Percentiles rank a stretch among this genome's conserved stretches.
These are phyloP conservation scores for Eufriesea mexicana DNA, from an alignment of 1,140 invertebrate genomes.

Conservation along the genomic window DNA sequence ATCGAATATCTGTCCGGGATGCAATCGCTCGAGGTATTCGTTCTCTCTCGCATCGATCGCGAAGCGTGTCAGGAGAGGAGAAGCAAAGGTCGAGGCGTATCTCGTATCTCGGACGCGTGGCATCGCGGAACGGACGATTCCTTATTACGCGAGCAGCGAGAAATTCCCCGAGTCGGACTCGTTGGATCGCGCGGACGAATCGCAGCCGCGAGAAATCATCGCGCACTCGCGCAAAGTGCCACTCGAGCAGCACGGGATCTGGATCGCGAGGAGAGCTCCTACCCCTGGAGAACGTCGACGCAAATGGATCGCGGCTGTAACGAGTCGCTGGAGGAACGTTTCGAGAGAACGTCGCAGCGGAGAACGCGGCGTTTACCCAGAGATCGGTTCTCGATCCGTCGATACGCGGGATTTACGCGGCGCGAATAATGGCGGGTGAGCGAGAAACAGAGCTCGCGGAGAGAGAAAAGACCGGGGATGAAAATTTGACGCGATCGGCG, in stretches of 20 bases:
- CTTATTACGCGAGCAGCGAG: background rate
- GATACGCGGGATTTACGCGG: conserved; percentile 13
- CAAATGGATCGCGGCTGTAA: conserved; percentile 27
- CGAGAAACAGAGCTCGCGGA: conserved; percentile 9
- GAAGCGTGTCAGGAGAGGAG: too few species aligned
- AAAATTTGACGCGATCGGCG: conserved; percentile 36
- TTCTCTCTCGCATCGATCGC: background rate
- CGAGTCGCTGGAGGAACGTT: conserved; percentile 1
- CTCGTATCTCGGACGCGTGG: background rate
- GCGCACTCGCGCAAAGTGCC: background rate
- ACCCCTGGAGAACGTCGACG: background rate
- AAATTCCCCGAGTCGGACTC: too few species aligned
- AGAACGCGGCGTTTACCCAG: background rate
- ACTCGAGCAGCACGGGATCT: background rate
- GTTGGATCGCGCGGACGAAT: background rate
- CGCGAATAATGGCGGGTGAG: too few species aligned
- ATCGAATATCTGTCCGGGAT: background rate
- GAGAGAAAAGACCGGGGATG: background rate
- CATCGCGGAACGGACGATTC: background rate
- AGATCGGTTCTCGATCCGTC: conserved; percentile 44
- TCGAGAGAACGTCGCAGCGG: background rate
- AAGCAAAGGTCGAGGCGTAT: background rate
- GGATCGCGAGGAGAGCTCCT: background rate
- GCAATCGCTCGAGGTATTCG: background rate
- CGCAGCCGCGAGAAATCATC: background rate